phyloP scores from a whole-genome alignment of 2,113 vertebrate species.

The Blennius ocellaris region DNA sequence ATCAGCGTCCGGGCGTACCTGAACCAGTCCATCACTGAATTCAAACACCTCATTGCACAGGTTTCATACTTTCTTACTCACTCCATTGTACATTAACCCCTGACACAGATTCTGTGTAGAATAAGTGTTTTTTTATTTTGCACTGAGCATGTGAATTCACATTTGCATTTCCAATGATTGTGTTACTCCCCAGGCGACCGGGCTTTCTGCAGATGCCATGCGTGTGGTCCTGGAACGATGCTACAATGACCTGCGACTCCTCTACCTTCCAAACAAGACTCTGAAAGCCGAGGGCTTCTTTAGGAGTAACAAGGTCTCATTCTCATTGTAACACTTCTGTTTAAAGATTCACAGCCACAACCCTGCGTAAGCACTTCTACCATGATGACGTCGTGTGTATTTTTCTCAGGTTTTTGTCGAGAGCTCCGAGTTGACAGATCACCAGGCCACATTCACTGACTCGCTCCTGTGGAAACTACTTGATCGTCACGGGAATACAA shows the following conservation, averaged over 20 bases:
- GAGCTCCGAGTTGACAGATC: conserved; percentile 92
- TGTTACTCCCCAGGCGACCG: conserved; percentile 82
- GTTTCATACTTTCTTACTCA: conserved; percentile 69
- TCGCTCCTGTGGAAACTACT: conserved; percentile 95
- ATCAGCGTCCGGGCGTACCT: conserved; percentile 95
- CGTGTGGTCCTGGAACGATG: conserved; percentile 96
- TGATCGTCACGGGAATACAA: conserved; percentile 98
- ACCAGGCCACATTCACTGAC: conserved; percentile 90
- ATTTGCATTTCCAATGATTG: not conserved
- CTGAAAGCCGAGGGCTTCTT: conserved; percentile 98
- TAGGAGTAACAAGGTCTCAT: conserved; percentile 95
- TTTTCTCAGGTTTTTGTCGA: conserved; percentile 92
- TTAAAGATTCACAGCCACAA: not conserved
- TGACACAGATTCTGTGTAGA: not conserved
- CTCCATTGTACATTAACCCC: not conserved
- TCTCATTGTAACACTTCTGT: not conserved
- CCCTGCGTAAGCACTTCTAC: too few species aligned
- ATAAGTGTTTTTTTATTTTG: not conserved
- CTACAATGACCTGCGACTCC: conserved; percentile 95
- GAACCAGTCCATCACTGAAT: conserved; percentile 95
- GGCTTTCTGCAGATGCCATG: conserved; percentile 91
- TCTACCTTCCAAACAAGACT: conserved; percentile 93
- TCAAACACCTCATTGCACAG: conserved; percentile 97
- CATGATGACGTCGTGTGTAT: not conserved
- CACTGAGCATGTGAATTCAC: not conserved